Evolutionary conservation across 1,140 invertebrate genomes (phyloP).

Genomic region (Diabrotica virgifera): DNA sequence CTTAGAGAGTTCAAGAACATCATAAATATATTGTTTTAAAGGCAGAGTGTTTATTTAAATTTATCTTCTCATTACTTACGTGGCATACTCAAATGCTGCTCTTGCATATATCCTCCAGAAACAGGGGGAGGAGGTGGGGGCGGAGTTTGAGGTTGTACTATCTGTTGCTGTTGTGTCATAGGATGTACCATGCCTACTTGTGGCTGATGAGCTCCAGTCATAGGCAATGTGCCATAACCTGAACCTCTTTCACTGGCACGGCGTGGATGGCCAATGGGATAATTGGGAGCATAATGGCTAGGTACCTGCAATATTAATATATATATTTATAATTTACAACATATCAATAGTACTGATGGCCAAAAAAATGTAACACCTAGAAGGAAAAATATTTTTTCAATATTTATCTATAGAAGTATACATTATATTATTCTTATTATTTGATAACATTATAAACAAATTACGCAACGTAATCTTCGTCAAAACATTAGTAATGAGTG

Average conservation of each 20-base stretch:
- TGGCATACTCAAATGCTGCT: constrained; percentile 71
- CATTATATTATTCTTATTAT: too few species aligned
- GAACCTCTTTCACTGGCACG: constrained; percentile 65
- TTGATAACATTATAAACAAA: too few species aligned
- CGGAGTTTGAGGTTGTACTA: constrained; percentile 64
- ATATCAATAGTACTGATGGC: too few species aligned
- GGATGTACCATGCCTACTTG: constrained; percentile 70
- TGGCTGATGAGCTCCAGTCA: constrained; percentile 55
- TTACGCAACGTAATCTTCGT: too few species aligned
- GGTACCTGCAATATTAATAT: constrained; percentile 63
- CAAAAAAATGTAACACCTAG: too few species aligned
- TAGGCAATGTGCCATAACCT: constrained; percentile 78
- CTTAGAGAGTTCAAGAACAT: too few species aligned
- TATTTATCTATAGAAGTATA: too few species aligned
- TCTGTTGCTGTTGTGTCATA: constrained; percentile 59
- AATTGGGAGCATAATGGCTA: constrained; percentile 92
- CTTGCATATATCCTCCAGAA: constrained; percentile 50
- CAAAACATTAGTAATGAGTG: too few species aligned
- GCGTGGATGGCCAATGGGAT: constrained; percentile 77
- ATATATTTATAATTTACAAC: background rate
- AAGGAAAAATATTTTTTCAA: too few species aligned
- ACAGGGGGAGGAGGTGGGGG: constrained; percentile 55
- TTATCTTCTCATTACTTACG: constrained; percentile 57
- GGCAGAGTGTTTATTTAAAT: background rate
- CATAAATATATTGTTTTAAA: too few species aligned